Percentiles rank a stretch among this genome's conserved stretches.
These are phyloP conservation scores for Alosa alosa DNA, from an alignment of 2,113 vertebrate genomes.

Conservation along the genomic window DNA sequence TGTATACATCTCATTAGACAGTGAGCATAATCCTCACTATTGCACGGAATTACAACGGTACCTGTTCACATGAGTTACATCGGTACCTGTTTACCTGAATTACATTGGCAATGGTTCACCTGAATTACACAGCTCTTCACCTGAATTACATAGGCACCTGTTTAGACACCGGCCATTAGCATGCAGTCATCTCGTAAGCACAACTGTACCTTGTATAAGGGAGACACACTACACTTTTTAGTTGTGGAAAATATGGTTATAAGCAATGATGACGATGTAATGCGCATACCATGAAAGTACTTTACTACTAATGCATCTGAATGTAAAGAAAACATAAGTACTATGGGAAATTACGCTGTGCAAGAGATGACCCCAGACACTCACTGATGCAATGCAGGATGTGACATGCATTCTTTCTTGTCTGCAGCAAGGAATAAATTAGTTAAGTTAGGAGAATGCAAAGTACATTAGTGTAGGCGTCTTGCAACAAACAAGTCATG, in stretches of 20 bases:
- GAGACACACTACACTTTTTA: neutral
- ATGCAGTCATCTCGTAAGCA: neutral
- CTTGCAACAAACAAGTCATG: conserved; percentile 43
- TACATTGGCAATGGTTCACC: too few species aligned
- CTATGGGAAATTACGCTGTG: neutral
- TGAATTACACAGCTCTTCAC: too few species aligned
- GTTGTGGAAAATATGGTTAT: neutral
- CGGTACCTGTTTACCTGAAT: too few species aligned
- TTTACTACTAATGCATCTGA: neutral
- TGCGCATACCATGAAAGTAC: neutral
- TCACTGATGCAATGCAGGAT: neutral
- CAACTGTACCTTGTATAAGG: neutral
- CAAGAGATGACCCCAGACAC: neutral
- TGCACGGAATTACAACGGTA: neutral
- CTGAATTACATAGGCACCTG: neutral
- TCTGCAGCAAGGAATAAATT: neutral
- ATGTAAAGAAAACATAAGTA: neutral
- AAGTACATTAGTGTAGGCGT: conserved; percentile 20
- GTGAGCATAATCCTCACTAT: neutral
- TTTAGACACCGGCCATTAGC: neutral
- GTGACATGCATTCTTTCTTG: neutral
- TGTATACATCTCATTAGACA: too few species aligned
- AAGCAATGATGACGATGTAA: neutral
- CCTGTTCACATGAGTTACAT: too few species aligned
- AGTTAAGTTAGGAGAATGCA: neutral